phyloP scores from a whole-genome alignment of 2,113 vertebrate species.

The Lutjanus erythropterus region DNA sequence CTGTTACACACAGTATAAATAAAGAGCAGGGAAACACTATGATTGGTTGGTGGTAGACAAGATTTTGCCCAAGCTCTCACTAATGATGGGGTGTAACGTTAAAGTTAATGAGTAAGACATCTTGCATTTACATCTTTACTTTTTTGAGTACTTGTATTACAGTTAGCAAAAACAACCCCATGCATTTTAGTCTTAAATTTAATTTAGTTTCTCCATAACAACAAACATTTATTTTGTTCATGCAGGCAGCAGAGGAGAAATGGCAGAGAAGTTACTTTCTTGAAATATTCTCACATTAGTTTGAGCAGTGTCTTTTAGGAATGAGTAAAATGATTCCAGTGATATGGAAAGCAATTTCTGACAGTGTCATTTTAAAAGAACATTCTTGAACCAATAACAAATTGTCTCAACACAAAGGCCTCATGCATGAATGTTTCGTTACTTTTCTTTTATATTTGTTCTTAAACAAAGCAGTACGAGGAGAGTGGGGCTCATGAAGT shows the following conservation, averaged over 20 bases:
- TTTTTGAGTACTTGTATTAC: constrained; percentile 3
- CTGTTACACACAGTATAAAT: not conserved
- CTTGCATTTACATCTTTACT: not conserved
- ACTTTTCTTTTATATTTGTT: too few species aligned
- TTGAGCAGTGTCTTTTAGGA: not conserved
- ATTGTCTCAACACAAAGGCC: too few species aligned
- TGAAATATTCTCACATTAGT: not conserved
- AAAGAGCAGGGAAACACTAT: not conserved
- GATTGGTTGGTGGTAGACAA: not conserved
- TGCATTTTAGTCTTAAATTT: not conserved
- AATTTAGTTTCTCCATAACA: constrained; percentile 2
- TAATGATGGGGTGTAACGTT: not conserved
- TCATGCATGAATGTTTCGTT: too few species aligned
- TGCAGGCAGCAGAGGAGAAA: not conserved
- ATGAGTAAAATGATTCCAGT: not conserved
- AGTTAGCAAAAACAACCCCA: not conserved
- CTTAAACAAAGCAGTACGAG: too few species aligned
- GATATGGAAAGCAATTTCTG: too few species aligned
- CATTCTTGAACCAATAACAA: too few species aligned
- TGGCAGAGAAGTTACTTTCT: not conserved
- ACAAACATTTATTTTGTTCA: not conserved
- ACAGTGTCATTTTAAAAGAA: too few species aligned
- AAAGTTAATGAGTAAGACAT: not conserved
- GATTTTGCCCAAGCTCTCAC: not conserved
- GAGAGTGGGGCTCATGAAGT: too few species aligned